phyloP scores from a whole-genome alignment of 1,140 invertebrate genomes.

The Drosophila ambigua region DNA sequence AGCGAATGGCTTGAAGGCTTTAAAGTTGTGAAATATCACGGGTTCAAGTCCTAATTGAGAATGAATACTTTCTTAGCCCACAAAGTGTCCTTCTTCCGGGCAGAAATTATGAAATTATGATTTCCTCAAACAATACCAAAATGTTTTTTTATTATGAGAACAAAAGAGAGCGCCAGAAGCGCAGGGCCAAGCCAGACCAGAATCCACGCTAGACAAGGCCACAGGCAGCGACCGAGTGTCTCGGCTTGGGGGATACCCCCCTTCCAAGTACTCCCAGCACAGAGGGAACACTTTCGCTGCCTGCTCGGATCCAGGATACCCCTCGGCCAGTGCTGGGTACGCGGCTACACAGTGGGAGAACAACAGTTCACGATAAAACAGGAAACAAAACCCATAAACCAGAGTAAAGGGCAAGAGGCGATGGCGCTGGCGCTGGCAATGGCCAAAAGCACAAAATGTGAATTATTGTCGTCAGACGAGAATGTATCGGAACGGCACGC shows the following conservation, averaged over 20 bases:
- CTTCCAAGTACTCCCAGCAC: too few species aligned
- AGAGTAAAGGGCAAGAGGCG: conserved; percentile 43
- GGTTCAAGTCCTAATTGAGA: too few species aligned
- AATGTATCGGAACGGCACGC: conserved; percentile 47
- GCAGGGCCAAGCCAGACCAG: conserved; percentile 22
- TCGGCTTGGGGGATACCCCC: too few species aligned
- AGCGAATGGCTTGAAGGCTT: conserved; percentile 3
- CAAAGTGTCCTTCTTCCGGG: too few species aligned
- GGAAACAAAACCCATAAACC: conserved; percentile 51
- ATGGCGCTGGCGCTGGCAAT: conserved; percentile 26
- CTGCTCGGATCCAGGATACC: conserved; percentile 7
- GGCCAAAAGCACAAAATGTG: conserved; percentile 53
- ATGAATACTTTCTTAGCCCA: too few species aligned
- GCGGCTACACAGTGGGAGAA: conserved; percentile 19
- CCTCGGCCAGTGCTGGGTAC: not conserved
- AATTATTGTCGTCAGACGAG: conserved; percentile 59
- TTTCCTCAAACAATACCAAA: conserved; percentile 29
- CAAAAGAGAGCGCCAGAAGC: conserved; percentile 27
- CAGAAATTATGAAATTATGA: conserved; percentile 22
- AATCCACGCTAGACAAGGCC: conserved; percentile 9
- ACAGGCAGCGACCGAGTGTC: too few species aligned
- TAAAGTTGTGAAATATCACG: conserved; percentile 12
- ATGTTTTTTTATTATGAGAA: conserved; percentile 34
- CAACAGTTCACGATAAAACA: conserved; percentile 27
- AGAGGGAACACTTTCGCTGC: too few species aligned